phyloP scores from a whole-genome alignment of 2,888 invertebrate genomes.

The Netelia fuscicornis region DNA sequence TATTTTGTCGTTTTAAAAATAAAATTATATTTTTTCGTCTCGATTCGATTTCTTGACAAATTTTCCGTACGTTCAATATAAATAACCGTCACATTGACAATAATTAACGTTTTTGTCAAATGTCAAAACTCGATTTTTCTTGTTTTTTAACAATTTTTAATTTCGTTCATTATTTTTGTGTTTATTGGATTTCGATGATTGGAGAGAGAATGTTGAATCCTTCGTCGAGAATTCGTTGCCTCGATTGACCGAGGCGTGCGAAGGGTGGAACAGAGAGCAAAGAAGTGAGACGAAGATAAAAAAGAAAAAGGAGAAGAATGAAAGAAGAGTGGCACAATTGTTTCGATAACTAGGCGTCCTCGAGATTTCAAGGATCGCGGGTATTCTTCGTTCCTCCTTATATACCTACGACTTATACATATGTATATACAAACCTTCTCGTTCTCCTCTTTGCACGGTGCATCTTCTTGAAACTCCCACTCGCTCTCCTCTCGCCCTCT shows the following conservation, averaged over 20 bases:
- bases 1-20: too few relatives aligned
- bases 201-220: not conserved
- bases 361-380: slow-evolving; percentile 53
- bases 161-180: not conserved
- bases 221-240: not conserved
- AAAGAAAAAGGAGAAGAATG: not conserved
- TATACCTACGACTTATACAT: not conserved
- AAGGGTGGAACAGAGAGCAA: not conserved
- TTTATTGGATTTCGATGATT: not conserved
- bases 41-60: too few relatives aligned
- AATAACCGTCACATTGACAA: too few relatives aligned
- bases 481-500: slow-evolving; percentile 40
- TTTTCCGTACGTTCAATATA: too few relatives aligned
- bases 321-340: slow-evolving; percentile 50
- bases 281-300: not conserved
- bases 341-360: slow-evolving; percentile 64
- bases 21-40: too few relatives aligned
- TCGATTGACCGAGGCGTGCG: not conserved
- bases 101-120: too few relatives aligned
- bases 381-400: slow-evolving; percentile 23
- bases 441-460: slow-evolving; percentile 18
- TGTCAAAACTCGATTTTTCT: too few relatives aligned
- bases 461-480: slow-evolving; percentile 40
- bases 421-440: not conserved
- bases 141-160: too few relatives aligned